Percentiles rank a stretch among this genome's conserved stretches.
Evolutionary conservation across 2,888 invertebrate species (phyloP).

Genomic region (Phymatocera aterrima): DNA sequence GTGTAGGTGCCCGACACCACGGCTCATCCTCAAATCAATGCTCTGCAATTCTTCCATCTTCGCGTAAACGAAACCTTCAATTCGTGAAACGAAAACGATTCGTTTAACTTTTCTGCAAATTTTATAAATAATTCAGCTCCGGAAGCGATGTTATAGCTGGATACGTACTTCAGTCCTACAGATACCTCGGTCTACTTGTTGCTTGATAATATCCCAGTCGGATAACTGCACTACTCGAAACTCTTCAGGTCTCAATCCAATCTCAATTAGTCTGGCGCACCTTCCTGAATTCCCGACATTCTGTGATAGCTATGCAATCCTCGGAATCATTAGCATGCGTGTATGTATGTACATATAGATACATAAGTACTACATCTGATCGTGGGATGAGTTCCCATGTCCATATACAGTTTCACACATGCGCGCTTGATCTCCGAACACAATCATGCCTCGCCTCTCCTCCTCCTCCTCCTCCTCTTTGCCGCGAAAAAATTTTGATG

Average conservation of each 20-base stretch:
- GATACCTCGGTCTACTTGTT: not conserved
- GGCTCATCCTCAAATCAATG: too few species aligned
- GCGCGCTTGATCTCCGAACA: not conserved
- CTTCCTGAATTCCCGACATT: slow-evolving; percentile 1
- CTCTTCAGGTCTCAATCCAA: slow-evolving; percentile 14
- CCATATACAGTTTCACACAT: too few species aligned
- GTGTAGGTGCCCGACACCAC: too few species aligned
- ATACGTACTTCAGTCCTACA: not conserved
- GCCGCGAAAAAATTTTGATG: too few species aligned
- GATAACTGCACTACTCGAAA: not conserved
- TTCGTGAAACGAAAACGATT: too few species aligned
- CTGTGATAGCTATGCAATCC: not conserved
- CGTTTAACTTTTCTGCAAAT: too few species aligned
- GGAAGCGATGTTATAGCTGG: too few species aligned
- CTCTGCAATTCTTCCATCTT: too few species aligned
- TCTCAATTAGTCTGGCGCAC: slow-evolving; percentile 1
- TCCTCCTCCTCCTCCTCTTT: too few species aligned
- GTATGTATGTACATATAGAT: not conserved
- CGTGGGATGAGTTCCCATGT: not conserved
- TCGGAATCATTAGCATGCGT: not conserved
- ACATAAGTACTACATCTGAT: not conserved
- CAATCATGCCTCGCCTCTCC: too few species aligned
- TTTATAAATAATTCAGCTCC: too few species aligned
- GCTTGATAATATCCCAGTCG: slow-evolving; percentile 10
- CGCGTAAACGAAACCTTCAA: too few species aligned